These are phyloP conservation scores for Narcine bancroftii DNA, from an alignment of 2,113 vertebrate species.

Conservation along the genomic window DNA sequence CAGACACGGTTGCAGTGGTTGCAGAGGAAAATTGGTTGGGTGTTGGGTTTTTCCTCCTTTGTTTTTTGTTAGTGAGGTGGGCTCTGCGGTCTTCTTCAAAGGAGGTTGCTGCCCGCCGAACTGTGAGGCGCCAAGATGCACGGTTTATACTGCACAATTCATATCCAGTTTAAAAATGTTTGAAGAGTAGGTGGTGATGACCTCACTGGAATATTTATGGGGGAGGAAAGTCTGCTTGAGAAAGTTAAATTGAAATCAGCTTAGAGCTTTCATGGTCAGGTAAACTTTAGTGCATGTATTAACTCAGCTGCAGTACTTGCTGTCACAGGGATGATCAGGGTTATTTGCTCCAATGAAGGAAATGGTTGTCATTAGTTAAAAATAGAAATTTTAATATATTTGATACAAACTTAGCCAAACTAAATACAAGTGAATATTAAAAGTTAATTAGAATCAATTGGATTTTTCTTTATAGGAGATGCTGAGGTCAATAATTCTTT, in stretches of 20 bases:
- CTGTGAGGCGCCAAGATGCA: no score
- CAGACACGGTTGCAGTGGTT: no score
- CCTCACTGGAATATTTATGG: not conserved
- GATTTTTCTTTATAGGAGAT: not conserved
- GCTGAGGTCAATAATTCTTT: slow-evolving; percentile 7
- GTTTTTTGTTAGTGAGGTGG: no score
- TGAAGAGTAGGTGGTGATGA: not conserved
- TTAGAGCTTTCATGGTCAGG: not conserved
- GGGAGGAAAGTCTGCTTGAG: not conserved
- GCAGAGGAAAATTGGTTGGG: no score
- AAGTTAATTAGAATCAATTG: not conserved
- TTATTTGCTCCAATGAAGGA: not conserved
- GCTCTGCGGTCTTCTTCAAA: no score
- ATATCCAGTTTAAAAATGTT: not conserved
- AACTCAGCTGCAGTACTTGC: not conserved
- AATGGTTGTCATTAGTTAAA: not conserved
- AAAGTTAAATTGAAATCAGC: not conserved
- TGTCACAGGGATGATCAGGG: not conserved
- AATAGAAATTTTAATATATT: not conserved
- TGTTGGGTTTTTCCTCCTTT: no score
- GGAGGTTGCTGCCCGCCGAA: no score
- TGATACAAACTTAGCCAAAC: not conserved
- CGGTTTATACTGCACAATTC: not conserved
- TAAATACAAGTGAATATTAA: not conserved
- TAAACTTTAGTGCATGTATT: not conserved